Percentiles rank a stretch among this genome's conserved stretches.
phyloP scores from a whole-genome alignment of 2,888 invertebrate species.

The Pristionchus entomophagus region DNA sequence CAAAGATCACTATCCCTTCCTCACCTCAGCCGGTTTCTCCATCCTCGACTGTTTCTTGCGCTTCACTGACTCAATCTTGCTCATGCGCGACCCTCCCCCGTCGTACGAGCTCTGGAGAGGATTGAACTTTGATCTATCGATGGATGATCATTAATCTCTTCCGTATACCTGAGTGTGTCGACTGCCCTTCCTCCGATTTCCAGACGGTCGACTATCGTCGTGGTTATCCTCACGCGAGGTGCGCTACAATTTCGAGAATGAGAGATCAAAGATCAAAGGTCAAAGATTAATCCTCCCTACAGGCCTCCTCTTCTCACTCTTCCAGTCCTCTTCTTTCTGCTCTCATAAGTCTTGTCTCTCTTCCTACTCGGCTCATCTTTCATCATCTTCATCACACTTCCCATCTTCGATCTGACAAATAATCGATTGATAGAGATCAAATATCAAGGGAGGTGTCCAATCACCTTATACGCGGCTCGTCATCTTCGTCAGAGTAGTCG shows the following conservation, averaged over 20 bases:
- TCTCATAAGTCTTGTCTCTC: neutral
- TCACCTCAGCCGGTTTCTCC: slow-evolving; percentile 3
- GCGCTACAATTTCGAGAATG: neutral
- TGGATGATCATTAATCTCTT: neutral
- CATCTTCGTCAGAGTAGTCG: neutral
- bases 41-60: neutral
- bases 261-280: slow-evolving; percentile 36
- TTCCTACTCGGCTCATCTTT: neutral
- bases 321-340: slow-evolving; percentile 22
- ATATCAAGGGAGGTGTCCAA: too few relatives aligned
- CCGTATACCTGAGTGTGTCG: neutral
- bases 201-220: neutral
- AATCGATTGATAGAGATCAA: too few relatives aligned
- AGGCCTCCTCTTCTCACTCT: too few relatives aligned
- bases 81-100: neutral
- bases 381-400: neutral
- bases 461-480: too few relatives aligned
- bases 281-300: too few relatives aligned
- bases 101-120: slow-evolving; percentile 7
- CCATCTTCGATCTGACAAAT: slow-evolving; percentile 8
- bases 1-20: neutral
- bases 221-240: neutral
- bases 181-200: neutral
- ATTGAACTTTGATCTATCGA: neutral
- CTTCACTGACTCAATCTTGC: neutral